These are phyloP conservation scores for Cosmia pyralina DNA, from an alignment of 2,888 invertebrate species.

Conservation along the genomic window DNA sequence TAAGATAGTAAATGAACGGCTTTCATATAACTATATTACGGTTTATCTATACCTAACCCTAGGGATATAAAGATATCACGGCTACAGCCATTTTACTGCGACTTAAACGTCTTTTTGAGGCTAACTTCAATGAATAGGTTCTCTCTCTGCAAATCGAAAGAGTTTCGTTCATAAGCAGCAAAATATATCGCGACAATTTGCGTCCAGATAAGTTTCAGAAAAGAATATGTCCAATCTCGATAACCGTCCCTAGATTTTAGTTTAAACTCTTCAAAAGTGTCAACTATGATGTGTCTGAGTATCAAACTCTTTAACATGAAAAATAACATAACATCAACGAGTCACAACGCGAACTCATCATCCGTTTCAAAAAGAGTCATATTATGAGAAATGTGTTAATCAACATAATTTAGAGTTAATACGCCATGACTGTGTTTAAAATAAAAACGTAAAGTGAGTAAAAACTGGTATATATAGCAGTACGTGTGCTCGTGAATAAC, in stretches of 20 bases:
- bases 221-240: background rate
- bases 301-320: background rate
- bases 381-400: conserved; percentile 29
- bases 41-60: too few relatives aligned
- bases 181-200: background rate
- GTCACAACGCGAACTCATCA: conserved; percentile 19
- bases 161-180: background rate
- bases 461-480: conserved; percentile 10
- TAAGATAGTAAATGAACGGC: too few relatives aligned
- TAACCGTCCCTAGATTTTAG: background rate
- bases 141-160: background rate
- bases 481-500: conserved; percentile 45
- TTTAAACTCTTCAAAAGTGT: background rate
- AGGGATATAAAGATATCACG: too few relatives aligned
- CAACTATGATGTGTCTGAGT: background rate
- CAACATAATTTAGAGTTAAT: conserved; percentile 41
- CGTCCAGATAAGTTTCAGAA: background rate
- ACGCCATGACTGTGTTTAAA: conserved; percentile 42
- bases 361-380: background rate
- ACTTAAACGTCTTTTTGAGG: background rate
- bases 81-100: too few relatives aligned
- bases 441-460: conserved; percentile 48
- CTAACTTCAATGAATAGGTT: background rate
- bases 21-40: too few relatives aligned
- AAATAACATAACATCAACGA: background rate